A percentile compares a stretch with the other conserved stretches of the same genome.
phyloP scores from a whole-genome alignment of 2,797 vertebrate genomes.

The Cyprinella venusta region DNA sequence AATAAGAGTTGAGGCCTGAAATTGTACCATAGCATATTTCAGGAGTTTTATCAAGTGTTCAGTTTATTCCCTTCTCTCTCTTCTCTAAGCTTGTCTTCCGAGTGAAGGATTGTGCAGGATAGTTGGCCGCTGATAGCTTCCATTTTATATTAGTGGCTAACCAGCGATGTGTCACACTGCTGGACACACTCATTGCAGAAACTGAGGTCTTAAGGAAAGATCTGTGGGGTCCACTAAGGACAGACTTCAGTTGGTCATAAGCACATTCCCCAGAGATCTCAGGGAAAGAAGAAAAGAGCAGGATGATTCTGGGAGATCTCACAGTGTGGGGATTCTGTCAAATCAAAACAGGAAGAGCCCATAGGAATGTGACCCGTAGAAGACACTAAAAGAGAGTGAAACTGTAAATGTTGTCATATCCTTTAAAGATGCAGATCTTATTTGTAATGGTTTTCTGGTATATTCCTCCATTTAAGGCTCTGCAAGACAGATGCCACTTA shows the following conservation, averaged over 20 bases:
- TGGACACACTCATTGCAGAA: constrained; percentile 23
- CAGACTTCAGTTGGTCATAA: constrained; percentile 12
- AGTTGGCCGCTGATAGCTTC: constrained; percentile 18
- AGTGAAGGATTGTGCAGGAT: constrained; percentile 9
- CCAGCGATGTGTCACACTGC: constrained; percentile 15
- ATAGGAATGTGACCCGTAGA: constrained; percentile 30
- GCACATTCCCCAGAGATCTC: constrained; percentile 24
- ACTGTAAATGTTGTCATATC: background rate
- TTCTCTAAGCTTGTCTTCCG: constrained; percentile 16
- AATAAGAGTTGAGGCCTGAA: constrained; percentile 11
- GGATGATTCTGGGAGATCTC: constrained; percentile 61
- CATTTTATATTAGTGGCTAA: constrained; percentile 23
- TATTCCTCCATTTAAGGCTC: background rate
- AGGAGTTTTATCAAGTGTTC: constrained; percentile 4
- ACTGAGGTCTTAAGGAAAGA: constrained; percentile 13
- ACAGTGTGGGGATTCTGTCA: constrained; percentile 73
- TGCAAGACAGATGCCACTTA: background rate
- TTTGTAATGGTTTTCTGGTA: background rate
- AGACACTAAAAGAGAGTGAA: constrained; percentile 33
- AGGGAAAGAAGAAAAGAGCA: constrained; percentile 51
- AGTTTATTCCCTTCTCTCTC: constrained; percentile 8
- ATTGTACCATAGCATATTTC: constrained; percentile 9
- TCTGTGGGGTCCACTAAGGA: constrained; percentile 17
- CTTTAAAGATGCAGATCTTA: background rate
- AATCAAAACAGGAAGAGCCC: constrained; percentile 57